Evolutionary conservation across 2,113 vertebrate species (phyloP), one percentile per base, ranked within the genome.

Genomic region (Ondatra zibethicus): DNA sequence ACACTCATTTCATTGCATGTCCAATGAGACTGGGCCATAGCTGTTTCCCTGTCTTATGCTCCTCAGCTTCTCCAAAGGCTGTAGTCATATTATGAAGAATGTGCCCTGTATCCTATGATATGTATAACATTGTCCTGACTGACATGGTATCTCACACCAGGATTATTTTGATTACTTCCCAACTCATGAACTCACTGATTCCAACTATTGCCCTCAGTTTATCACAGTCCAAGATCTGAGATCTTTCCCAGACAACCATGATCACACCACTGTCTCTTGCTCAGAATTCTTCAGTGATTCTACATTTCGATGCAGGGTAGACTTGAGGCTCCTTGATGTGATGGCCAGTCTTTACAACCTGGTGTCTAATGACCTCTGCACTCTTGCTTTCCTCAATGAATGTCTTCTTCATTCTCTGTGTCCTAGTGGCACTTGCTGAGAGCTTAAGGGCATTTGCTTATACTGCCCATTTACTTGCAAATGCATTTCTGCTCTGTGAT

Each of bases 231-330:
- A 84, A 84, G 58, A 63, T 14, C 14, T 63, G 81, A 86, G 65
- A 89, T 82, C 72, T 89, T 93, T 85, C 72, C 78, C 82, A 96
- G 85, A 85, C n/a, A 92, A 42, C 36, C 78, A 33, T 80, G 84
- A 85, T 19, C 0, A 61, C 2, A 89, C 39, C 14, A 88, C 14
- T 65, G 50, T 68, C 4, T 14, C 36, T 11, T 81, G 23, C 13
- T 63, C 27, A 55, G 16, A 73, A 65, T 21, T 31, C 25, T 87
- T 39, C 10, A 84, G 39, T 36, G 68, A n/a, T 58, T 66, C 31
- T 65, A 70, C 31, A 85, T 50, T 78, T 72, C 78, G 27, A 25
- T n/a, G 45, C 50, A 70, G 47, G 11, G 85, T 68, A 92, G 75
- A 80, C n/a, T 75, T 92, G 19, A 87, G 17, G 14, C 1, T 90